Percentiles rank a stretch among this genome's conserved stretches.
phyloP scores from a whole-genome alignment of 2,888 invertebrate species.

The Chymomyza amoena region DNA sequence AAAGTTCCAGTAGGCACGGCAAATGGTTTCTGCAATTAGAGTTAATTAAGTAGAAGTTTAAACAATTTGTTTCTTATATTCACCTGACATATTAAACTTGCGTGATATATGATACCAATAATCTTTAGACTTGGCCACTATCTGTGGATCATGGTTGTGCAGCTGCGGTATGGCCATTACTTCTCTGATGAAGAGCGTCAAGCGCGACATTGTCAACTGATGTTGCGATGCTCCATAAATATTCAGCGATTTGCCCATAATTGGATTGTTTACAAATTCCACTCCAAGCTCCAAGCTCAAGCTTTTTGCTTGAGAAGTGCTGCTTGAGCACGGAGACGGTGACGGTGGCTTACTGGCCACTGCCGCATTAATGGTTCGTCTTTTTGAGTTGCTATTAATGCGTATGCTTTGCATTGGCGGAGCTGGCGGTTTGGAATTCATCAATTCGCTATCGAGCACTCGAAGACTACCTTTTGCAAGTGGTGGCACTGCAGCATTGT shows the following conservation, averaged over 20 bases:
- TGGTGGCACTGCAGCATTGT: not conserved
- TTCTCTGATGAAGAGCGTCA: conserved; percentile 57
- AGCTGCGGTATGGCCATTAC: conserved; percentile 63
- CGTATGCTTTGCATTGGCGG: not conserved
- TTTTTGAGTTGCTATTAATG: not conserved
- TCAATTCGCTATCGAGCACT: not conserved
- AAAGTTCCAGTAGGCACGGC: conserved; percentile 61
- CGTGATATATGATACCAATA: conserved; percentile 56
- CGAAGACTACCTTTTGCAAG: conserved; percentile 11
- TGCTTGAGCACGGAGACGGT: too few relatives aligned
- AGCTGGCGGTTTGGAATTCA: not conserved
- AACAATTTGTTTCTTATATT: too few relatives aligned
- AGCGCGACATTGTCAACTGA: conserved; percentile 43
- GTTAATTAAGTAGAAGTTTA: not conserved
- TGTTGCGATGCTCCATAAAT: conserved; percentile 39
- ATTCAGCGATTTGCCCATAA: conserved; percentile 32
- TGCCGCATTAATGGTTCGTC: not conserved
- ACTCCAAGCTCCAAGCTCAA: conserved; percentile 31
- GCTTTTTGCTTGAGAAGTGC: not conserved
- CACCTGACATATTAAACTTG: conserved; percentile 56
- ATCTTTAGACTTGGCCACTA: conserved; percentile 7
- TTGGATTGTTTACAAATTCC: conserved; percentile 31
- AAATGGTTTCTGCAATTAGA: conserved; percentile 42
- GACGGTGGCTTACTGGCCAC: too few relatives aligned
- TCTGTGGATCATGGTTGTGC: conserved; percentile 39